Percentiles rank a stretch among this genome's conserved stretches.
phyloP scores from a whole-genome alignment of 2,888 invertebrate genomes.

The Leptopilina drosophilae region DNA sequence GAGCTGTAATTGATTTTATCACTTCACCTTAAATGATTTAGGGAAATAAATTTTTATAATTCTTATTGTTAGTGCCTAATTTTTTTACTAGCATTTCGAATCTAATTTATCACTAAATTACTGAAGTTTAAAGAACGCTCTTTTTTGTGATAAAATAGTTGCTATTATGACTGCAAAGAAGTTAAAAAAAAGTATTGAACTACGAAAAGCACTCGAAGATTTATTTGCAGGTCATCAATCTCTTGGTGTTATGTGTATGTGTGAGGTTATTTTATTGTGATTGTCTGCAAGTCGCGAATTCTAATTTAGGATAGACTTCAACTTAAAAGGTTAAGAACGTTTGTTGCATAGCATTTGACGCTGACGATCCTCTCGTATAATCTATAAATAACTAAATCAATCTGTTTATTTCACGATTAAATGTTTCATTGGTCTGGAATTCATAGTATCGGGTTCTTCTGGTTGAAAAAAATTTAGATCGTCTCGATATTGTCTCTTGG shows the following conservation, averaged over 20 bases:
- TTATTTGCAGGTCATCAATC: conserved; percentile 23
- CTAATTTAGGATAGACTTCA: conserved; percentile 19
- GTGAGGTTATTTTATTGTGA: conserved; percentile 11
- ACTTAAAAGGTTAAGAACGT: conserved; percentile 37
- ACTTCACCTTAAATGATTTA: too few species aligned
- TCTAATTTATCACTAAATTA: too few species aligned
- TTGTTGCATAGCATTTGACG: conserved; percentile 19
- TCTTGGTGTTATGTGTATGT: background rate
- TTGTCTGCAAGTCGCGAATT: conserved; percentile 20
- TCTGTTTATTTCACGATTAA: conserved; percentile 13
- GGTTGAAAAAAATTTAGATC: conserved; percentile 19
- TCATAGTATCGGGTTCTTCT: background rate
- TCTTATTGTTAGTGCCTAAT: too few species aligned
- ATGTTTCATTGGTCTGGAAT: conserved; percentile 33
- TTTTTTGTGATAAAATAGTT: background rate
- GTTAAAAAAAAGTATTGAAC: background rate
- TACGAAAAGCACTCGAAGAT: background rate
- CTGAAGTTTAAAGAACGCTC: too few species aligned
- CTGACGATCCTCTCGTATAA: background rate
- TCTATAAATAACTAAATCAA: conserved; percentile 23
- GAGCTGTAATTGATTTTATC: background rate
- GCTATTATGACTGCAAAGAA: too few species aligned
- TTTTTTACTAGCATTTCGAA: too few species aligned
- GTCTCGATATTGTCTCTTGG: conserved; percentile 15
- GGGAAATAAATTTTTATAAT: too few species aligned